Evolutionary conservation across 2,113 vertebrate genomes (phyloP), one percentile per base, ranked within the genome.

Genomic region (Pelecanoides urinatrix): DNA sequence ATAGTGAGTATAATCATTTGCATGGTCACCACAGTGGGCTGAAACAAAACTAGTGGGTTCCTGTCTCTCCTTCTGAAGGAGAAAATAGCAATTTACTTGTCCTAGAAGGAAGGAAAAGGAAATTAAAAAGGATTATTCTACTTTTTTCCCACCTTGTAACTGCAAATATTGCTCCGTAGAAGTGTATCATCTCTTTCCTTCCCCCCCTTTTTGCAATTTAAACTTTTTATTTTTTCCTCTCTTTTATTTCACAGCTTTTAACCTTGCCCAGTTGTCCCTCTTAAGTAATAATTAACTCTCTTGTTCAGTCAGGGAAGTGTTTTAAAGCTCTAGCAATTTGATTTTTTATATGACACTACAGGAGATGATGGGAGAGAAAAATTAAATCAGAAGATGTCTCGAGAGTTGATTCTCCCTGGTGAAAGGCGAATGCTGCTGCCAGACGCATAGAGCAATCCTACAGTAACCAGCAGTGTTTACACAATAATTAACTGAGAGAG

Each of bases 201-300:
- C 44, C 47, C 22, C 17, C 7, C 23, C 25, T 23, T 75, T 59
- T 55, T 17, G 27, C 55, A 70, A 50, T 86, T 86, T 73, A 49
- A 66, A 30, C 52, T 58, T 56, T 36, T 68, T 47, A 12, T 23
- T 67, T 58, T n/a, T 27, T 7, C 6, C 23, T 26, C 29, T 68
- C 29, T 81, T 81, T 63, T 74, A 74, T 89, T 96, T 95, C 90
- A 91, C 86, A 95, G 94, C 87, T 96, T 97, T 97, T 96, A 97
- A 96, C 97, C 88, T 96, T 92, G 78, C 67, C 92, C 91, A 81
- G 16, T 90, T 94, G 77, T 92, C 47, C 73, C 90, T 97, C 94
- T 97, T 95, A 95, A 97, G 97, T 88, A 96, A 94, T 94, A 97
- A 98, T 97, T 96, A 96, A 89, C 68, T 94, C 78, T 27, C 53